Evolutionary conservation across 1,140 invertebrate species (phyloP), one percentile per base, ranked within the genome.

Genomic region (Hormaphis cornu): DNA sequence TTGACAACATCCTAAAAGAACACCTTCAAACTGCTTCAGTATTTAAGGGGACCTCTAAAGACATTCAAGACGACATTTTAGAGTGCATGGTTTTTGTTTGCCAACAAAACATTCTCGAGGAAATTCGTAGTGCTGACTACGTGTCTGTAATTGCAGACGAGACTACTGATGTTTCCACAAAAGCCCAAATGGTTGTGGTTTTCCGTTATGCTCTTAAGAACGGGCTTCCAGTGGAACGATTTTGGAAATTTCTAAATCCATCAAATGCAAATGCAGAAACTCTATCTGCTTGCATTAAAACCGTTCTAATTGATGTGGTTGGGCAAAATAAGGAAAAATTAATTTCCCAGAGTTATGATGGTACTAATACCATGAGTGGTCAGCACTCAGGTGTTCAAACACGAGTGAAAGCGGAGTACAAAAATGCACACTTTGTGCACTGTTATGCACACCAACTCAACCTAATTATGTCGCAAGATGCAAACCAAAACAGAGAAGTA

Each of bases 231-330:
- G 30, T 33, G 9, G 30, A 33, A 9, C 4, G 4, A 33, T 33
- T 33, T 33, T 33, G 30, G 30, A 33, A 4, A 33, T 33, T 33
- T 33, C 9, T 33, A 6, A 33, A 33, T 33, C 30, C 30, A 6
- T 6, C 4, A 33, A 33, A 33, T 6, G 5, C 4, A 6, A 76
- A 74, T 73, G 76, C 73, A 24, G 70, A 71, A n/a, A 76, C 73
- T 40, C 35, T 77, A 10, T 72, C 77, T 48, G 73, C 77, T n/a
- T 73, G 70, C 35, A 77, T 78, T 61, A 59, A 77, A 16, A 52
- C 50, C 24, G 74, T 76, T 4, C 74, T 71, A 69, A 69, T 74
- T 9, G 72, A 76, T 30, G n/a, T 70, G 28, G 72, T 73, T 9
- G 69, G 30, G 9, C 4, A 18, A 12, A 16, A 33, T 37, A 71